Evolutionary conservation across 2,888 invertebrate species (phyloP).

Genomic region (Agriopis leucophaearia): DNA sequence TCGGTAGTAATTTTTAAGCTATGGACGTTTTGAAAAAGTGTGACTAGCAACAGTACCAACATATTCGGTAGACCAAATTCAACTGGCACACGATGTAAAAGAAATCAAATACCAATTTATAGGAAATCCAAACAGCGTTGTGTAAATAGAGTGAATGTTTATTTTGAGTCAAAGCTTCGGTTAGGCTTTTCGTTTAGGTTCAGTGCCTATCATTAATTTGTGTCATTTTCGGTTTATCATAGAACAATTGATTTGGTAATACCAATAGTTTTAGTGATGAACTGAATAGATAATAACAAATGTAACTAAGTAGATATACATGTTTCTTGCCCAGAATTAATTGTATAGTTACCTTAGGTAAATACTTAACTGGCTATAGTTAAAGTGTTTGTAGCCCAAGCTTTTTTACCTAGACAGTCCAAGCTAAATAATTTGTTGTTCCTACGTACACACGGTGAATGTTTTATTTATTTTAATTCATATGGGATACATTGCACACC

Average conservation of each 20-base stretch:
- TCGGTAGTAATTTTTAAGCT: constrained; percentile 7
- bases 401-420: too few relatives aligned
- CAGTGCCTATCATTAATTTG: not conserved
- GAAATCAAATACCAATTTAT: not conserved
- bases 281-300: not conserved
- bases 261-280: not conserved
- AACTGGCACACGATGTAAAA: not conserved
- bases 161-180: not conserved
- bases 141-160: not conserved
- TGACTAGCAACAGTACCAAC: constrained; percentile 38
- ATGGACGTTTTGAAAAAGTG: constrained; percentile 11
- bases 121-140: constrained; percentile 4
- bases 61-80: constrained; percentile 32
- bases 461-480: too few relatives aligned
- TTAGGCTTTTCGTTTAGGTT: not conserved
- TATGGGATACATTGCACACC: too few relatives aligned
- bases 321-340: too few relatives aligned
- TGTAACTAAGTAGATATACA: not conserved
- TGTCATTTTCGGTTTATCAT: constrained; percentile 1
- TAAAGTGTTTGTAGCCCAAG: too few relatives aligned
- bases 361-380: too few relatives aligned
- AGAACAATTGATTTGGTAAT: not conserved
- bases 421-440: too few relatives aligned
- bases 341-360: too few relatives aligned
- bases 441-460: too few relatives aligned